Evolutionary conservation across 2,888 invertebrate species (phyloP).

Genomic region (Pollenia griseotomentosa): DNA sequence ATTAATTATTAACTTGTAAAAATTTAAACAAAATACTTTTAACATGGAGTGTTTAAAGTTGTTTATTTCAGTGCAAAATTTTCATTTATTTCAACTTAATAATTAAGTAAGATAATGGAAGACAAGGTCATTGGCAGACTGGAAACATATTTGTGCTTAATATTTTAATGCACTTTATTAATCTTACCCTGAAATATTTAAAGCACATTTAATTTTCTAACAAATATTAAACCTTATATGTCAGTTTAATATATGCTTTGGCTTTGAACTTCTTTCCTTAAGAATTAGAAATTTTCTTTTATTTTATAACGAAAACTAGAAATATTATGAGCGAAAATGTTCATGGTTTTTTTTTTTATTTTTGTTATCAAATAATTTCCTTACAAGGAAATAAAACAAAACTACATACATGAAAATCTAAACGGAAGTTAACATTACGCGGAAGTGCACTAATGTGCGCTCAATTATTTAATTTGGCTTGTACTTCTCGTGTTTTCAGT

Average conservation of each 20-base stretch:
- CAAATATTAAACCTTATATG: too few species aligned
- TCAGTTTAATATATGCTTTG: background rate
- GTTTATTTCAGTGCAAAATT: too few species aligned
- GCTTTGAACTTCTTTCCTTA: background rate
- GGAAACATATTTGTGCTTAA: too few species aligned
- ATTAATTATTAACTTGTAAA: too few species aligned
- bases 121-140: too few species aligned
- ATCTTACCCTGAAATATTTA: too few species aligned
- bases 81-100: too few species aligned
- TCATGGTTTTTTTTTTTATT: background rate
- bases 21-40: too few species aligned
- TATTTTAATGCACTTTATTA: too few species aligned
- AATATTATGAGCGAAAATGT: background rate
- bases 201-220: too few species aligned
- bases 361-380: background rate
- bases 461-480: slow-evolving; percentile 73
- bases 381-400: slow-evolving; percentile 24
- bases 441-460: slow-evolving; percentile 73
- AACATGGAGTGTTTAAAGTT: too few species aligned
- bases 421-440: slow-evolving; percentile 72
- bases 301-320: background rate
- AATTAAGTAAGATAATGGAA: too few species aligned
- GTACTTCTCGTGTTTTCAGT: slow-evolving; percentile 28
- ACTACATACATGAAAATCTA: slow-evolving; percentile 46
- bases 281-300: background rate